A percentile compares a stretch with the other conserved stretches of the same genome.
Conservation (phyloP, 2,113 vertebrate species). For the Glaucomys volans region DNA sequence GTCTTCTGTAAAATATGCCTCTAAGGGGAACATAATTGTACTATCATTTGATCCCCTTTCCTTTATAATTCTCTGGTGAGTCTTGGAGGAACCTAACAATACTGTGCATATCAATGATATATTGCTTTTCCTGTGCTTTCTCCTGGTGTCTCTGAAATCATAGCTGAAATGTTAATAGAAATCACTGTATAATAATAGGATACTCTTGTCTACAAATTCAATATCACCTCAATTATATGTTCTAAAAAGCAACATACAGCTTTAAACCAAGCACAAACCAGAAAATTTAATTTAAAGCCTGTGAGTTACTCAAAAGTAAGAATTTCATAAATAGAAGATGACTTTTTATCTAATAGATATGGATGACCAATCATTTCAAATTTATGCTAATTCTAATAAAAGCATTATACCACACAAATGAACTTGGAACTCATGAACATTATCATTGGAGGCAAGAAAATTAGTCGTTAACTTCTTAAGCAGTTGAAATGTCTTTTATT, state of each 20-base stretch:
- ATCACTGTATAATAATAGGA: conserved; percentile 18
- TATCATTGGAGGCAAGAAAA: conserved; percentile 84
- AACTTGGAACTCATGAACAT: conserved; percentile 79
- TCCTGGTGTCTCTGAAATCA: conserved; percentile 63
- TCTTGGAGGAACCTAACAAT: conserved; percentile 25
- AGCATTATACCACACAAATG: conserved; percentile 77
- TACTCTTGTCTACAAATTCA: conserved; percentile 67
- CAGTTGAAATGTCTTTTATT: conserved; percentile 82
- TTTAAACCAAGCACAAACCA: conserved; percentile 77
- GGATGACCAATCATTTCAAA: conserved; percentile 81
- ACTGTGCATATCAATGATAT: conserved; percentile 18
- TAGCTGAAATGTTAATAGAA: conserved; percentile 73
- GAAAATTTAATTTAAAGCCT: conserved; percentile 78
- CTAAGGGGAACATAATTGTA: conserved; percentile 46
- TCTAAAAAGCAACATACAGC: conserved; percentile 72
- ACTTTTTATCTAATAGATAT: conserved; percentile 82
- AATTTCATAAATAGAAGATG: conserved; percentile 78
- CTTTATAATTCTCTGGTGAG: conserved; percentile 67
- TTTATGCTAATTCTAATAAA: conserved; percentile 82
- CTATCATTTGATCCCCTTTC: conserved; percentile 69
- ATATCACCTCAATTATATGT: conserved; percentile 72
- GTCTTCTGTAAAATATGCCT: conserved; percentile 15
- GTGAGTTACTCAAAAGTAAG: conserved; percentile 70
- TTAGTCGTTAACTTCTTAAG: conserved; percentile 85
- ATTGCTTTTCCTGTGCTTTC: conserved; percentile 49